These are phyloP conservation scores for Vireo altiloquus DNA, from an alignment of 2,113 vertebrate species.

Conservation along the genomic window DNA sequence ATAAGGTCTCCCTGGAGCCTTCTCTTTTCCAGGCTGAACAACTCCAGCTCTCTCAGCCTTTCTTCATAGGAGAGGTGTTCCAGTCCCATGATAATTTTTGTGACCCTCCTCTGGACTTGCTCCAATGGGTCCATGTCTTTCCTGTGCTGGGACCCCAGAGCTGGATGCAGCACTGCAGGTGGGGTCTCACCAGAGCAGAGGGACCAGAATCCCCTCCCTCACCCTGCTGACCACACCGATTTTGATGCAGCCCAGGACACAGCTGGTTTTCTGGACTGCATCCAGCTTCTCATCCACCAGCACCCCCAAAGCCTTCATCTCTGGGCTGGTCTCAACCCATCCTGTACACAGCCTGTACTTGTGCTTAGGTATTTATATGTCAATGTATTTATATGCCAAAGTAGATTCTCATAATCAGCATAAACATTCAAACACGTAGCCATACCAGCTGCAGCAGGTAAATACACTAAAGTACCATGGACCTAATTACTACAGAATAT, in stretches of 20 bases:
- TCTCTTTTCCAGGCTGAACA: not conserved
- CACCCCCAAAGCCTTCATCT: not conserved
- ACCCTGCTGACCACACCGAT: not conserved
- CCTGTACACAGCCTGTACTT: not conserved
- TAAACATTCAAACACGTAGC: not conserved
- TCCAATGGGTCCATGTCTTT: not conserved
- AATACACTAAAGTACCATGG: not conserved
- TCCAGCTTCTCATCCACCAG: not conserved
- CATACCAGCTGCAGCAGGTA: not conserved
- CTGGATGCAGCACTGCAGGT: not conserved
- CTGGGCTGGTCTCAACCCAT: not conserved
- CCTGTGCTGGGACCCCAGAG: not conserved
- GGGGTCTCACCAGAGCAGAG: not conserved
- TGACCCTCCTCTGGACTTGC: accelerated
- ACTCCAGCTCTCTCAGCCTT: not conserved
- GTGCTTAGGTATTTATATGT: not conserved
- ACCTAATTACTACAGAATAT: not conserved
- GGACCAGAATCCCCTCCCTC: not conserved
- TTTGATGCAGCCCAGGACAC: not conserved
- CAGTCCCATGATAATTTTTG: not conserved
- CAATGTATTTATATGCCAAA: not conserved
- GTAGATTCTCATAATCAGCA: not conserved
- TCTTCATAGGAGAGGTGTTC: not conserved
- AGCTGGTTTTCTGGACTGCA: not conserved
- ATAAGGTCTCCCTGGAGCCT: not conserved